Base-by-base conservation (phyloP, 2,113 vertebrate species). In the Orycteropus afer region DNA sequence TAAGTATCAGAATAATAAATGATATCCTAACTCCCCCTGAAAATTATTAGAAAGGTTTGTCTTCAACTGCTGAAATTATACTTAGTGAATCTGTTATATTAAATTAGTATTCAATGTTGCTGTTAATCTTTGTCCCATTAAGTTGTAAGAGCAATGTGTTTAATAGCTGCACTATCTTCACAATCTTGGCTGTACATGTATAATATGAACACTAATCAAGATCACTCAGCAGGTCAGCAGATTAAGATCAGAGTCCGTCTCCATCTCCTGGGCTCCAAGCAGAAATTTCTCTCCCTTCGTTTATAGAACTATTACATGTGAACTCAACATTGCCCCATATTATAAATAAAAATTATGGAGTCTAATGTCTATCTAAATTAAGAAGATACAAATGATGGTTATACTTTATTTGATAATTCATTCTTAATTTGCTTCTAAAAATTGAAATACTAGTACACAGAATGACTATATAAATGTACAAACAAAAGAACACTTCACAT, bases 71-170 rank as follows among this genome's bases (percentile, higher is more conserved):
- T 95, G 91, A 82, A 96, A 97, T 94, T 95, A 96, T 32, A 94
- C 86, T 80, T 79, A 92, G 93, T 88, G 80, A 97, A 92, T 97
- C 89, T 94, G 83, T 79, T 95, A 95, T 65, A 93, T 95, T 93
- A 90, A 94, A 96, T 97, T 93, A 97, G 85, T 20, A 88, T 82
- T 95, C 89, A 86, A 88, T 23, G 27, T 73, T 92, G 89, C 86
- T 95, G 96, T 97, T 97, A 96, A 98, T 95, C 96, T 96, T 92
- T 90, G 94, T 95, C 97, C 84, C 76, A 98, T 97, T 97, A 96
- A 96, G 94, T 97, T 97, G 88, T 76, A 53, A 96, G 17, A 93
- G 87, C 69, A 91, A 83, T 94, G 71, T 29, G 82, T 94, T 93
- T 97, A 96, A 94, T 25, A 95, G 91, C 79, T 57, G 18, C 20